A percentile compares a stretch with the other conserved stretches of the same genome.
These are phyloP conservation scores for Amiota minor DNA, from an alignment of 2,888 invertebrate species.

Conservation along the genomic window DNA sequence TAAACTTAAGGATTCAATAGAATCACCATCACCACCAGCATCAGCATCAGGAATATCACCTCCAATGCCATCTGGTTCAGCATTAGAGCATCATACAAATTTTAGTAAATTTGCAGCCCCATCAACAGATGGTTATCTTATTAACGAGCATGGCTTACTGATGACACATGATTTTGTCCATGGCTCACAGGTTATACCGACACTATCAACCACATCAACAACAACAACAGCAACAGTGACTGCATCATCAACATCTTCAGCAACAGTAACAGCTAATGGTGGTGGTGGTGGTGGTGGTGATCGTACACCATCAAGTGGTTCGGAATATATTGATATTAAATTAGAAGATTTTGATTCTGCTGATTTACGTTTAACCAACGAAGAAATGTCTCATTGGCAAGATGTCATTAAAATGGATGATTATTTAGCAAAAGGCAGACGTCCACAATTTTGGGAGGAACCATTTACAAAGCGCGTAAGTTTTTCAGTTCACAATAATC, in stretches of 20 bases:
- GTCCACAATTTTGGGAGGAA: conserved; percentile 95
- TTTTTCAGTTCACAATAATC: not conserved
- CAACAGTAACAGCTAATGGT: conserved; percentile 42
- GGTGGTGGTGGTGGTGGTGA: conserved; percentile 36
- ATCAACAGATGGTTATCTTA: conserved; percentile 56
- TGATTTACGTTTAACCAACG: conserved; percentile 66
- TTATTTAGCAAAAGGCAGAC: conserved; percentile 86
- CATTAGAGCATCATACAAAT: conserved; percentile 49
- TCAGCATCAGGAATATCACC: not conserved
- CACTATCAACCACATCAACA: conserved; percentile 18
- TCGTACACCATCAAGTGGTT: conserved; percentile 22
- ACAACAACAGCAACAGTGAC: conserved; percentile 47
- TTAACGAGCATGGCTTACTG: conserved; percentile 68
- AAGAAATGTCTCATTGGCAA: conserved; percentile 72
- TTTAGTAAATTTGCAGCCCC: conserved; percentile 55
- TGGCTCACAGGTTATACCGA: conserved; percentile 45
- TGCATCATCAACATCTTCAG: conserved; percentile 52
- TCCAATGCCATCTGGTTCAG: conserved; percentile 23
- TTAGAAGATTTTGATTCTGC: conserved; percentile 67
- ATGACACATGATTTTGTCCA: conserved; percentile 67
- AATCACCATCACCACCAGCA: not conserved
- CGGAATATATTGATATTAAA: conserved; percentile 63
- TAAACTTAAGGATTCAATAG: not conserved
- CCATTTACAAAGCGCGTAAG: conserved; percentile 85
- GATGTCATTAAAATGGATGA: conserved; percentile 90